Evolutionary conservation across 2,888 invertebrate species (phyloP).

Genomic region (Sphaerophoria rueppellii): DNA sequence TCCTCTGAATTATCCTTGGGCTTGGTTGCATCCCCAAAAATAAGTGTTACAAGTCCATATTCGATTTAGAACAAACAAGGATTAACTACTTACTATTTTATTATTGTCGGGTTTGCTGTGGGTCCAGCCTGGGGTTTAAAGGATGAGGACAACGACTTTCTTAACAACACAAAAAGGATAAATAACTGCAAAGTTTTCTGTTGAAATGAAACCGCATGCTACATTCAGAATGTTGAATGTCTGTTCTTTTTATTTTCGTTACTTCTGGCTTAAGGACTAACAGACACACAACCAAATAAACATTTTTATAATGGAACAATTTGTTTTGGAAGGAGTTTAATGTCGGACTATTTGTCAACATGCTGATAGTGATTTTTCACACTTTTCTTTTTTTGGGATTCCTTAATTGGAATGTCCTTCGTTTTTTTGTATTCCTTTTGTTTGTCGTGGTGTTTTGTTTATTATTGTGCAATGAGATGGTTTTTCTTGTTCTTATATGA

Average conservation of each 20-base stretch:
- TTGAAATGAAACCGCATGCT: conserved; percentile 50
- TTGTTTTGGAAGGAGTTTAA: conserved; percentile 63
- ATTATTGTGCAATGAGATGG: background rate
- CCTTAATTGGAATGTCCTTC: conserved; percentile 70
- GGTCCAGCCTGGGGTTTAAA: too few relatives aligned
- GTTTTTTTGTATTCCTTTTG: conserved; percentile 8
- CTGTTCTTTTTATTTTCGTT: background rate
- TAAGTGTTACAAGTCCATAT: conserved; percentile 64
- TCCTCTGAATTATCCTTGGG: conserved; percentile 5
- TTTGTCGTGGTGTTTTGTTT: background rate
- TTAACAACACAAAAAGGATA: conserved; percentile 15
- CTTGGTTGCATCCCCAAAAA: conserved; percentile 33
- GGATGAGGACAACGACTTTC: background rate
- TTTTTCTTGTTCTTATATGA: background rate
- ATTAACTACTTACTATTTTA: conserved; percentile 62
- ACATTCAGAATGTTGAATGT: background rate
- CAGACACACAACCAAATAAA: background rate
- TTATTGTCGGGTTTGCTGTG: conserved; percentile 44
- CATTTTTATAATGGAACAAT: conserved; percentile 61
- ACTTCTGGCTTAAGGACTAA: background rate
- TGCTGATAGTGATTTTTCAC: conserved; percentile 72
- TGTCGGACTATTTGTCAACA: conserved; percentile 70
- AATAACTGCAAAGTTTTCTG: conserved; percentile 23
- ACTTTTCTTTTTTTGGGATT: conserved; percentile 59
- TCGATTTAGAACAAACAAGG: conserved; percentile 53